Percentiles rank a stretch among this genome's conserved stretches.
Conservation (phyloP, 1,140 invertebrate species). For the Philotrypesis tridentata region DNA sequence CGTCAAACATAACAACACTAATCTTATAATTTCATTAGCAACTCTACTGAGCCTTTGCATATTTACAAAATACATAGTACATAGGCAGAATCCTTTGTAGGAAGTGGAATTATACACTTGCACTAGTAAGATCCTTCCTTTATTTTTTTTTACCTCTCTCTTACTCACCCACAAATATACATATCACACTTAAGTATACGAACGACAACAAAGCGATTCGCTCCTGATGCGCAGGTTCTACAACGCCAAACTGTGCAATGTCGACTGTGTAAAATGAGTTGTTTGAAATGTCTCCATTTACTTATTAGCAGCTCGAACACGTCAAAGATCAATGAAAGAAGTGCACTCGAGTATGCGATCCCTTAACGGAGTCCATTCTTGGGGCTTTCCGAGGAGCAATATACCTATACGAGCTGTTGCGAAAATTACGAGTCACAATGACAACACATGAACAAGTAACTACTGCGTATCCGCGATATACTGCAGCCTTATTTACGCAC, state of each 20-base stretch:
- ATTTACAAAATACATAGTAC: conserved; percentile 23
- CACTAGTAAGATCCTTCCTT: background rate
- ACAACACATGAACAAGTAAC: background rate
- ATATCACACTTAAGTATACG: no score
- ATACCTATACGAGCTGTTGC: no score
- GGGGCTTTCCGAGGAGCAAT: no score
- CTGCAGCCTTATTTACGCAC: no score
- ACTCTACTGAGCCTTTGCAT: background rate
- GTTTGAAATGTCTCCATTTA: no score
- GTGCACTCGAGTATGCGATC: background rate
- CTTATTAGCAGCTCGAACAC: no score
- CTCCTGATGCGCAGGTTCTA: background rate
- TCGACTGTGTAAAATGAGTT: no score
- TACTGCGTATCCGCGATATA: background rate
- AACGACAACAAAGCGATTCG: background rate
- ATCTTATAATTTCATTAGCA: conserved; percentile 32
- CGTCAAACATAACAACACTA: background rate
- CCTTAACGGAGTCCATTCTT: no score
- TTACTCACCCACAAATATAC: background rate
- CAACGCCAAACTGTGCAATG: background rate
- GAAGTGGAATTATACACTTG: conserved; percentile 5
- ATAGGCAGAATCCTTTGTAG: background rate
- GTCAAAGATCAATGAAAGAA: no score
- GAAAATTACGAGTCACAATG: background rate
- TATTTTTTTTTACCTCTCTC: no score